Base-by-base conservation (phyloP, 2,888 invertebrate species). In the Myopa testacea region DNA sequence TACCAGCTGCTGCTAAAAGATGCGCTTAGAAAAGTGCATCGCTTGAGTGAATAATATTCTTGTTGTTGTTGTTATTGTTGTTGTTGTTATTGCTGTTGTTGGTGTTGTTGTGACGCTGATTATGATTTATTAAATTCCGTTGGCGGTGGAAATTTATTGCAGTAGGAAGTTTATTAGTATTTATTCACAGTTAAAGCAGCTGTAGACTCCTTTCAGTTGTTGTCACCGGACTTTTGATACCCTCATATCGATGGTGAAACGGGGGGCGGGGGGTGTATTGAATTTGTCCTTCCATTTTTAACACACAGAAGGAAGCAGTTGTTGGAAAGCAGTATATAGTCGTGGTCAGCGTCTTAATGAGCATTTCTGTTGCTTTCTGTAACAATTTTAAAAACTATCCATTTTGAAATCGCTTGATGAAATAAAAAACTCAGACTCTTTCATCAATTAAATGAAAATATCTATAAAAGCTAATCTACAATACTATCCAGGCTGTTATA, bases 81-180 rank as follows among this genome's bases (percentile, higher is more conserved):
- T 63, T 63, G 34, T 8, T 73, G 45, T 26, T 50, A 3, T 63
- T 63, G 34, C 38, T 63, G 73, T 26, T 60, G 72, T 60, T 38
- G 14, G 34, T 65, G 26, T 19, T 73, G 16, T 4, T 50, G 37
- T 58, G 50, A 19, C 52, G 40, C 26, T 58, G 58, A 38, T 74
- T 74, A 65, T 65, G 52, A 65, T 74, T 74, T 74, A 26, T 37
- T 34, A 55, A 63, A 65, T 65, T 65, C 52, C 65, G 55, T 14
- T 55, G 55, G 55, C 5, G 40, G 55, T 37, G 19, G 72, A 83
- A 82, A 81, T 84, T 84, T 83, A 84, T 83, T 82, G 83, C 83
- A 84, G 83, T 81, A 84, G 84, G 84, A 84, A 84, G 84, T 81
- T 78, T 74, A 26, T 60, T 75, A 16, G 50, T n/a, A 34, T 73